Base-by-base conservation (phyloP, 2,888 invertebrate genomes). In the Platerodrilus igneus region DNA sequence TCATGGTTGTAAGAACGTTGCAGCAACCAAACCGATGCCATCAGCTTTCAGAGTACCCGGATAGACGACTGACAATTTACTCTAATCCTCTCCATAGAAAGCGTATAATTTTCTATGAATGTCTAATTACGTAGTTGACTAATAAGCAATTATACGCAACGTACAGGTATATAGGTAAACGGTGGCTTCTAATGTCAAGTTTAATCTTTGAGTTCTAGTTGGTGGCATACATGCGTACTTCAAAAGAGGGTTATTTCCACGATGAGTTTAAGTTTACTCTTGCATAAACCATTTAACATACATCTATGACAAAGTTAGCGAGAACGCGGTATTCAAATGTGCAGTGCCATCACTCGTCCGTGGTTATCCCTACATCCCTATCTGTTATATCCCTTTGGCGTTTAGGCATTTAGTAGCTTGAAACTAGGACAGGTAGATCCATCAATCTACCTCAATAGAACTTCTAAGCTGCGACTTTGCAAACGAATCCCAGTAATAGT, bases 241-340 rank as follows among this genome's bases (percentile, higher is more conserved):
- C 20, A 36, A 37, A 45, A 33, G 27, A 40, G 35, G 37, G 37
- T 36, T n/a, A n/a, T n/a, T 39, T 2, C 32, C 23, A 27, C 44
- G 39, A 27, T 44, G 35, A 41, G 45, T 37, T n/a, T 33, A 54
- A 57, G 59, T 62, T 63, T 60, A 62, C 59, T 64, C 59, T 65
- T 63, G 66, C 65, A 64, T 64, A 62, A 66, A 61, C 65, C 65
- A 66, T 67, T 67, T 66, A 67, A 63, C 65, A 66, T 63, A 60
- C 58, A 64, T 64, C 62, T 62, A 58, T 62, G 62, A 60, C 60
- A 55, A 62, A 63, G 63, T 64, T 64, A 57, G 53, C 51, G 46
- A 40, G 45, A n/a, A n/a, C 42, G 37, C 47, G 42, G 49, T 51
- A 55, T 53, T 55, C 51, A 53, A 53, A 53, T 55, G 51, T 48